These are phyloP conservation scores for Crossoptilon crossoptilon DNA, from an alignment of 2,797 vertebrate species.

Conservation along the genomic window DNA sequence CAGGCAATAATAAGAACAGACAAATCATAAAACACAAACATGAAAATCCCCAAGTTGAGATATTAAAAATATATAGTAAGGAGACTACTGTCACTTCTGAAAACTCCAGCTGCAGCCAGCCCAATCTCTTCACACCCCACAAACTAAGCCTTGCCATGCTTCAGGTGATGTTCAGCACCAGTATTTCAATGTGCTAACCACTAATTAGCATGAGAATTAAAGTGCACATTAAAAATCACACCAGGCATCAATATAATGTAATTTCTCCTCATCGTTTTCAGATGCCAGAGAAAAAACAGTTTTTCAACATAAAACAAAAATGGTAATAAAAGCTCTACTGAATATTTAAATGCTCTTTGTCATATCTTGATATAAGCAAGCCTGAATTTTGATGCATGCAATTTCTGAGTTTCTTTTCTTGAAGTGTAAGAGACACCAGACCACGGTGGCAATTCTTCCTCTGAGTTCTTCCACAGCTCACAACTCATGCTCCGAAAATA, in stretches of 20 bases:
- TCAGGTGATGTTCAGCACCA: neutral
- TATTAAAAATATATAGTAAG: neutral
- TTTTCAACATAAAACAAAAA: neutral
- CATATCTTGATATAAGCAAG: neutral
- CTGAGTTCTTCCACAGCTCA: slow-evolving; percentile 31
- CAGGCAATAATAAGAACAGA: neutral
- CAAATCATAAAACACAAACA: neutral
- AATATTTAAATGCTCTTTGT: neutral
- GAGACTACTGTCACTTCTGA: neutral
- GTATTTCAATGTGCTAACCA: neutral
- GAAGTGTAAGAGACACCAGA: slow-evolving; percentile 24
- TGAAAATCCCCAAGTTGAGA: neutral
- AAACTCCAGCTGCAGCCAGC: neutral
- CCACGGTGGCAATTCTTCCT: slow-evolving; percentile 8
- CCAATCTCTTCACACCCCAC: neutral
- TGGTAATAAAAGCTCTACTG: neutral
- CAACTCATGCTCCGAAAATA: slow-evolving; percentile 25
- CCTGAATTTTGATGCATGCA: neutral
- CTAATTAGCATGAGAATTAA: neutral
- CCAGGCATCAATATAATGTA: neutral
- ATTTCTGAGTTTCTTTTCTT: slow-evolving; percentile 14
- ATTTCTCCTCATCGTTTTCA: neutral
- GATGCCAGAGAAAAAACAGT: neutral
- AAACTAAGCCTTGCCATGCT: neutral
- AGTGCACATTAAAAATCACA: neutral